A percentile compares a stretch with the other conserved stretches of the same genome.
phyloP scores from a whole-genome alignment of 1,140 invertebrate genomes.

The Wasmannia auropunctata region DNA sequence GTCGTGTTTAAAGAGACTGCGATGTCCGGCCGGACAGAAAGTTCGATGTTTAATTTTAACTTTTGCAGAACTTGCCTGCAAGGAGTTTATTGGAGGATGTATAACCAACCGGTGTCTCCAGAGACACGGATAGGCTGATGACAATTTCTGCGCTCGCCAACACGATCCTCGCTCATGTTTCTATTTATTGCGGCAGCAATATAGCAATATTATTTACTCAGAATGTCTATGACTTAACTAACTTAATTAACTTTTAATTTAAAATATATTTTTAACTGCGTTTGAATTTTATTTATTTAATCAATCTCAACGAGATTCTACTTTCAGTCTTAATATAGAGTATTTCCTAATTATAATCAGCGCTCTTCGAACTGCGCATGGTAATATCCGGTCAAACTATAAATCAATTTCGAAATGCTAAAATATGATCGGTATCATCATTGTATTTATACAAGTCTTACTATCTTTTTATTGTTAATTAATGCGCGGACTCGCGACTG shows the following conservation, averaged over 20 bases:
- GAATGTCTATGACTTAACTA: no score
- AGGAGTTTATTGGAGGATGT: constrained; percentile 1
- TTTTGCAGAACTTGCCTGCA: constrained; percentile 29
- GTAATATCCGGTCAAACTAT: not conserved
- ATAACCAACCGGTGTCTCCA: not conserved
- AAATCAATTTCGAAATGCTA: not conserved
- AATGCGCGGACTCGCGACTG: not conserved
- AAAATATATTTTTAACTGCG: not conserved
- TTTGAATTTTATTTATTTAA: not conserved
- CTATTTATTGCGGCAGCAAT: not conserved
- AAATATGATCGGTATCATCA: not conserved
- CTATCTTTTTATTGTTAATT: constrained; percentile 1
- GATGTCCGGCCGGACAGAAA: not conserved
- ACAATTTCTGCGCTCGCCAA: constrained; percentile 19
- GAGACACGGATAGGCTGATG: constrained; percentile 15
- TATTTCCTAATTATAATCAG: not conserved
- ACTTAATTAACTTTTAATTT: not conserved
- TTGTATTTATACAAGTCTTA: not conserved
- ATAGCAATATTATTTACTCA: not conserved
- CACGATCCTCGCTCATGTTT: not conserved
- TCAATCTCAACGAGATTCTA: not conserved
- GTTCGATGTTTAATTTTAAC: constrained; percentile 52
- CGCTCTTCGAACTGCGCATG: not conserved
- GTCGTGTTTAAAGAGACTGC: constrained; percentile 36
- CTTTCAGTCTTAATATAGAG: not conserved